These are phyloP conservation scores for Spodoptera picta DNA, from an alignment of 2,888 invertebrate genomes.

Conservation along the genomic window DNA sequence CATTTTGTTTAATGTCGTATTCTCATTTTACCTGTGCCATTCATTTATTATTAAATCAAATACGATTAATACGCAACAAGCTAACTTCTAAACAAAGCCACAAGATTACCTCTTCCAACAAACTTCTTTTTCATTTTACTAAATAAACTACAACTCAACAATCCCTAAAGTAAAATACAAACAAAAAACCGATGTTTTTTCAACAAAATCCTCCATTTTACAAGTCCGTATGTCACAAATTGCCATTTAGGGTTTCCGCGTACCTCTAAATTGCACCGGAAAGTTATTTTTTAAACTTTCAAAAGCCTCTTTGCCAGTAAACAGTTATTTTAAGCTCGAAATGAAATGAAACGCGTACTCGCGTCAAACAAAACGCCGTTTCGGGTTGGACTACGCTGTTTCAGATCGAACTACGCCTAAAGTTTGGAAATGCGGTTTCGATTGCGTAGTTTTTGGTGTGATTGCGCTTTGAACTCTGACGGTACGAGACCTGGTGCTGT, in stretches of 20 bases:
- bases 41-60: too few relatives aligned
- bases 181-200: background rate
- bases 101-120: too few relatives aligned
- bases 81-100: too few relatives aligned
- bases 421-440: constrained; percentile 36
- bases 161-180: constrained; percentile 2
- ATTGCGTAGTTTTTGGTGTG: constrained; percentile 31
- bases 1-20: too few relatives aligned
- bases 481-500: constrained; percentile 16
- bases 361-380: constrained; percentile 36
- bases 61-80: too few relatives aligned
- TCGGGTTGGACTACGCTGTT: constrained; percentile 25
- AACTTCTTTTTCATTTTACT: too few relatives aligned
- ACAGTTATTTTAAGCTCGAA: constrained; percentile 49
- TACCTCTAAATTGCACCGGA: constrained; percentile 53
- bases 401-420: constrained; percentile 24
- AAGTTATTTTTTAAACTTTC: constrained; percentile 57
- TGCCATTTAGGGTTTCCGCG: constrained; percentile 51
- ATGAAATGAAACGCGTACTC: constrained; percentile 42
- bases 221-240: constrained; percentile 46
- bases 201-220: background rate
- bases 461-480: constrained; percentile 28
- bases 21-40: too few relatives aligned
- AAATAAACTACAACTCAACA: background rate
- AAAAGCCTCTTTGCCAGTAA: constrained; percentile 47